Percentiles rank a stretch among this genome's conserved stretches.
phyloP scores from a whole-genome alignment of 2,888 invertebrate species.

The Archips xylosteana region DNA sequence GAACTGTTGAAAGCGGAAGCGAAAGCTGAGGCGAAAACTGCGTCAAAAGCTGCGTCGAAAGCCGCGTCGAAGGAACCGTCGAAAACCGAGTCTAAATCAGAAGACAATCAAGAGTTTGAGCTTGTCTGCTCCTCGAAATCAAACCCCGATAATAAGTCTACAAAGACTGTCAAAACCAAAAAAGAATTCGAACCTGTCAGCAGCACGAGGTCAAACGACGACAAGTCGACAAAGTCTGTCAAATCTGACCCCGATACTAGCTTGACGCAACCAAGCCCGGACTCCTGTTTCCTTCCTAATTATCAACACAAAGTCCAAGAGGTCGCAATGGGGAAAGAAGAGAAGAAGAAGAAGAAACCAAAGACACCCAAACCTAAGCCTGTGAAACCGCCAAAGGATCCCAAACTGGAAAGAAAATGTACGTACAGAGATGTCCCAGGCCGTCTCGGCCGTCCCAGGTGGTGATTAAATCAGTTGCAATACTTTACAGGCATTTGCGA shows the following conservation, averaged over 20 bases:
- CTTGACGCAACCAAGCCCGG: neutral
- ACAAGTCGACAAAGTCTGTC: neutral
- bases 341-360: neutral
- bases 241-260: neutral
- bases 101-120: neutral
- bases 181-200: neutral
- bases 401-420: constrained; percentile 2
- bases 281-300: neutral
- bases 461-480: no score
- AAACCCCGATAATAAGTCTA: no score
- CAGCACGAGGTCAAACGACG: neutral
- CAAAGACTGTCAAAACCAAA: no score
- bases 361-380: neutral
- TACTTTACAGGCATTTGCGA: no score
- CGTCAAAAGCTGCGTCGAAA: neutral
- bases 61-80: neutral
- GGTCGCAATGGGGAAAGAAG: neutral
- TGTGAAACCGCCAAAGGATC: neutral
- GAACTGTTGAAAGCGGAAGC: neutral
- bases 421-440: neutral
- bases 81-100: neutral
- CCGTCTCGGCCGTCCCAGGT: no score
- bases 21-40: neutral
- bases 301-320: neutral
- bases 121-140: neutral